phyloP scores from a whole-genome alignment of 2,888 invertebrate genomes.

The Eilema griseolum region DNA sequence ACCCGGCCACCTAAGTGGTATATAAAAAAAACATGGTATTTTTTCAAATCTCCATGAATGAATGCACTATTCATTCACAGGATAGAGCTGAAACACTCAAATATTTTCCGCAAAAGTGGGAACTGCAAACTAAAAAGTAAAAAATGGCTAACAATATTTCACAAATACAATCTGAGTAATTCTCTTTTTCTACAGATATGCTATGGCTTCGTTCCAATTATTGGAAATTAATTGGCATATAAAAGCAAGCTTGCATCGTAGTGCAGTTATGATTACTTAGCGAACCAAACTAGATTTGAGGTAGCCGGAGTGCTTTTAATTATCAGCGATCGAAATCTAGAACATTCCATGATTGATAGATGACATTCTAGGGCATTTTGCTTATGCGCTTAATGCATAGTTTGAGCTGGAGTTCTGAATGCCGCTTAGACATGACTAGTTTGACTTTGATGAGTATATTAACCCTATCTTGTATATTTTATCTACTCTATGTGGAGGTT shows the following conservation, averaged over 20 bases:
- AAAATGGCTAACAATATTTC: constrained; percentile 6
- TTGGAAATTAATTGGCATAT: constrained; percentile 45
- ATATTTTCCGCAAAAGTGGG: neutral
- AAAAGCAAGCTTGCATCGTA: constrained; percentile 43
- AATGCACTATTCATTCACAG: no score
- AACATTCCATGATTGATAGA: constrained; percentile 38
- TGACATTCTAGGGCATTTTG: constrained; percentile 30
- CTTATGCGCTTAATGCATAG: constrained; percentile 34
- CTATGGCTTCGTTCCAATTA: constrained; percentile 16
- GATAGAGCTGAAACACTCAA: neutral
- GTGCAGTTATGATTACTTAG: constrained; percentile 46
- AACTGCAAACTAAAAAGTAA: neutral
- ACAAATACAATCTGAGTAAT: neutral
- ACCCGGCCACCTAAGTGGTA: no score
- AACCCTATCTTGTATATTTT: neutral
- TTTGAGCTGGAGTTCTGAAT: neutral
- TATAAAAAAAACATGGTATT: no score
- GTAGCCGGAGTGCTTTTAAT: constrained; percentile 46
- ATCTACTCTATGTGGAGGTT: neutral
- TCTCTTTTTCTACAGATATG: constrained; percentile 2
- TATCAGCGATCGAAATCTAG: constrained; percentile 42
- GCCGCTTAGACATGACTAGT: neutral
- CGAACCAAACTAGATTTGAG: constrained; percentile 34
- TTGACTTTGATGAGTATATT: neutral
- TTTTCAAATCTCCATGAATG: neutral